phyloP scores from a whole-genome alignment of 2,888 invertebrate species.

The Labia minor region DNA sequence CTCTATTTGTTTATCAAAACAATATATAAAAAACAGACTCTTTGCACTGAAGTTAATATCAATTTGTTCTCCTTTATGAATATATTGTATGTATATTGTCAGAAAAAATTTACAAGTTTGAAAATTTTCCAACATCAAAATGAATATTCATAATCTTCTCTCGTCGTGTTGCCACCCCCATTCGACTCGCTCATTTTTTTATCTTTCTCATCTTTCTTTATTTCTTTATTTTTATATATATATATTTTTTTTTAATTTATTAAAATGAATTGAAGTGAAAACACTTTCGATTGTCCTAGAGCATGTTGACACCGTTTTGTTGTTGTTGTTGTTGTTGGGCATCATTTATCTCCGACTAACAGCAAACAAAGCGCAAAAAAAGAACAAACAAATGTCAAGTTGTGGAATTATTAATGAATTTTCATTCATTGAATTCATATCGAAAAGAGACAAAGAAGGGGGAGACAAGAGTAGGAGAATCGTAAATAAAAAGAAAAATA shows the following conservation, averaged over 20 bases:
- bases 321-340: not conserved
- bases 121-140: too few relatives aligned
- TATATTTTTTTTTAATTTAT: slow-evolving; percentile 1
- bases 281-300: not conserved
- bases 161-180: too few relatives aligned
- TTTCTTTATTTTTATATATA: not conserved
- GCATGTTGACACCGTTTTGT: not conserved
- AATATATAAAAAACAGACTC: too few relatives aligned
- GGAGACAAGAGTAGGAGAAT: not conserved
- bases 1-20: too few relatives aligned
- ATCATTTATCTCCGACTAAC: not conserved
- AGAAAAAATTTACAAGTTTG: too few relatives aligned
- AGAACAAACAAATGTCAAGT: slow-evolving; percentile 13
- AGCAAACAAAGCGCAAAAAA: not conserved
- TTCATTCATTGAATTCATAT: slow-evolving; percentile 13
- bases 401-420: not conserved
- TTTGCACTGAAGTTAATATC: too few relatives aligned
- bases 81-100: too few relatives aligned
- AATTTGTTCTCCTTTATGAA: too few relatives aligned
- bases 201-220: not conserved
- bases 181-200: too few relatives aligned
- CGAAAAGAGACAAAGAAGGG: not conserved
- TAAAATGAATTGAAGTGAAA: not conserved
- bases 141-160: too few relatives aligned
- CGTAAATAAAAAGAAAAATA: too few relatives aligned